These are phyloP conservation scores for Scytalopus superciliaris DNA, from an alignment of 2,113 vertebrate species.

Conservation along the genomic window DNA sequence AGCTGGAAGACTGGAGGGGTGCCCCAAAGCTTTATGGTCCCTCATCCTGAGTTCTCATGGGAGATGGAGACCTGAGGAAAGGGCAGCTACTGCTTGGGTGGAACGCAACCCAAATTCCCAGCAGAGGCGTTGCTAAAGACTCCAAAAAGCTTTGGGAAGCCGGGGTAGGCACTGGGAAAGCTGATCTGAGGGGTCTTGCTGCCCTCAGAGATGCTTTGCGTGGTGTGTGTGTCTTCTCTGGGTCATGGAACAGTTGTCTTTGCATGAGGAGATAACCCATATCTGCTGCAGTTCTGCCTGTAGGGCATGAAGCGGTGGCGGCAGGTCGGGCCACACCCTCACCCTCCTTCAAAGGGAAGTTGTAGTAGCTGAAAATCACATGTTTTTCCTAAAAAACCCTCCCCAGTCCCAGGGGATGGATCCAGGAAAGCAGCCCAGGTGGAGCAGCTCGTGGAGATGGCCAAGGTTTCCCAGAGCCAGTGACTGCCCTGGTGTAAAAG, in stretches of 20 bases:
- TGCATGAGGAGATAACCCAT: rapidly evolving
- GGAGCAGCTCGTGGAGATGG: neutral
- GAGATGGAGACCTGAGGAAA: neutral
- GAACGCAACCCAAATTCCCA: neutral
- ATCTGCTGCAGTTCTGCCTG: neutral
- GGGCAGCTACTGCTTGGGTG: neutral
- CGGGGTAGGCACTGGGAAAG: neutral
- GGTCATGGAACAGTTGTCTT: neutral
- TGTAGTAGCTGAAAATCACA: neutral
- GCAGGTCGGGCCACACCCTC: neutral
- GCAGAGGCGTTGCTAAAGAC: neutral
- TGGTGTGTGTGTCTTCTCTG: neutral
- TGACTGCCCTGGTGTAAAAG: neutral
- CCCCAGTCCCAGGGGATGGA: rapidly evolving
- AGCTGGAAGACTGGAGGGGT: neutral
- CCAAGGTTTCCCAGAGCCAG: neutral
- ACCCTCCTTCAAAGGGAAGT: rapidly evolving
- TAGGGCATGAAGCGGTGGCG: rapidly evolving
- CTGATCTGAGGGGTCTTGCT: neutral
- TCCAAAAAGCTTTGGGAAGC: neutral
- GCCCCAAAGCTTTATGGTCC: neutral
- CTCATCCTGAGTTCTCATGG: neutral
- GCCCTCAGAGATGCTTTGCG: neutral
- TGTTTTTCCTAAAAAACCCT: neutral
- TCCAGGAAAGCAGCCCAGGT: no score